phyloP scores from a whole-genome alignment of 2,888 invertebrate genomes.

The Trilocha varians region DNA sequence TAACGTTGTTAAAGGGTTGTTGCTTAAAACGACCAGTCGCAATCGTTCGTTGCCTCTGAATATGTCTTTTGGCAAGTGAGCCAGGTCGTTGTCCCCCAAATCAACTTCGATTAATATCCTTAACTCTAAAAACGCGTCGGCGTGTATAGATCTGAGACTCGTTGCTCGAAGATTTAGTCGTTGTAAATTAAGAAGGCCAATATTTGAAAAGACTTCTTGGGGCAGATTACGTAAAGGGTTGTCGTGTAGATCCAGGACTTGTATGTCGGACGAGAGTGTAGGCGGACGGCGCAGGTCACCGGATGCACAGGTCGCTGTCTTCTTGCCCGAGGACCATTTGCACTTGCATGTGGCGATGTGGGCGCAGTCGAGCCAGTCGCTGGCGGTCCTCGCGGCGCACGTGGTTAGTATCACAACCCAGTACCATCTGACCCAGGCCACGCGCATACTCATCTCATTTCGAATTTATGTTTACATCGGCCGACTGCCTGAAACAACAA shows the following conservation, averaged over 20 bases:
- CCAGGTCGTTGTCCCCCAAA: constrained; percentile 86
- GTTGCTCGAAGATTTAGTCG: constrained; percentile 85
- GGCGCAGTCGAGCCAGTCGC: constrained; percentile 92
- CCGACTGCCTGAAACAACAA: constrained; percentile 66
- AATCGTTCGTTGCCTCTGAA: constrained; percentile 89
- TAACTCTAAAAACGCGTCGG: constrained; percentile 89
- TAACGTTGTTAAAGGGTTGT: constrained; percentile 84
- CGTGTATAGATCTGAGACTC: constrained; percentile 82
- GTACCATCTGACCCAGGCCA: constrained; percentile 71
- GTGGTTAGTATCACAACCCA: constrained; percentile 68
- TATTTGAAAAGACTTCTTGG: constrained; percentile 83
- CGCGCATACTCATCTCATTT: constrained; percentile 73
- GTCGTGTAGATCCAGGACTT: constrained; percentile 86
- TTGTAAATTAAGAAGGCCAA: constrained; percentile 88
- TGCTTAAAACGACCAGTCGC: constrained; percentile 83
- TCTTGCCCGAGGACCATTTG: constrained; percentile 94
- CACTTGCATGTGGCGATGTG: constrained; percentile 87
- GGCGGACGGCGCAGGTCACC: constrained; percentile 87
- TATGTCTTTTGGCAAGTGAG: constrained; percentile 82
- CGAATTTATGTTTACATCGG: constrained; percentile 66
- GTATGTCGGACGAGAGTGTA: constrained; percentile 66
- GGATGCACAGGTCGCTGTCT: constrained; percentile 88
- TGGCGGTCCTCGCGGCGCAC: constrained; percentile 65
- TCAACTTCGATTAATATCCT: constrained; percentile 91
- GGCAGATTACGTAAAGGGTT: constrained; percentile 84